Base-by-base conservation (phyloP, 2,113 vertebrate genomes). In the Atherinomorus stipes region DNA sequence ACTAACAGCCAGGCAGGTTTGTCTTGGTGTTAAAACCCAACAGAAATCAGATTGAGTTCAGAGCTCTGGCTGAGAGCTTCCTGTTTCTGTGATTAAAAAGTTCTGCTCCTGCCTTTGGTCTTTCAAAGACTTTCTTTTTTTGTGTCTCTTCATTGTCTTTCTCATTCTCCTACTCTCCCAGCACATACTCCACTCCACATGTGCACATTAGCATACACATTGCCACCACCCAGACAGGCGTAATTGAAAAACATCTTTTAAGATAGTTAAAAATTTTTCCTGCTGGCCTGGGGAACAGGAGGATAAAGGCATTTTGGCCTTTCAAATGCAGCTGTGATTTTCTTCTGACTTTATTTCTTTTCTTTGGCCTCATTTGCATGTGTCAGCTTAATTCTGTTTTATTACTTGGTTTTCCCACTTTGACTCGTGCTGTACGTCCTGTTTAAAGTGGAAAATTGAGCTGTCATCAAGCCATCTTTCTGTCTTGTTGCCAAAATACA, bases 161-260 rank as follows among this genome's bases (percentile, higher is more conserved):
- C 45, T 64, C 34, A 50, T 50, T 64, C 6, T 50, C 31, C 12
- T 1, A 0, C 6, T 0, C 38, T 37, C 16, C 13, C 40, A 51
- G 44, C 78, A 51, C 69, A 11, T 26, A 53, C 67, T 56, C 56
- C 64, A 62, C 53, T 34, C 71, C 65, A 72, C 60, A 26, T 49
- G 25, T 15, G 10, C 21, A 61, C 66, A 86, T 80, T 78, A 75
- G 80, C 82, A 86, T 84, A 85, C 73, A 59, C 76, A 80, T 45
- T 50, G 49, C 66, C 74, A 44, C 51, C 76, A 70, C 70, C 56
- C 37, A 82, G 78, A 58, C 50, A 31, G 65, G 31, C 75, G 83
- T 90, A 88, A 90, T 90, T 89, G 88, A 91, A 88, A 90, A 89
- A 80, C 86, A 80, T 88, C 77, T 87, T 87, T 88, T 82, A 78